Conservation (phyloP, 2,797 vertebrate species). For the Catamblyrhynchus diadema region DNA sequence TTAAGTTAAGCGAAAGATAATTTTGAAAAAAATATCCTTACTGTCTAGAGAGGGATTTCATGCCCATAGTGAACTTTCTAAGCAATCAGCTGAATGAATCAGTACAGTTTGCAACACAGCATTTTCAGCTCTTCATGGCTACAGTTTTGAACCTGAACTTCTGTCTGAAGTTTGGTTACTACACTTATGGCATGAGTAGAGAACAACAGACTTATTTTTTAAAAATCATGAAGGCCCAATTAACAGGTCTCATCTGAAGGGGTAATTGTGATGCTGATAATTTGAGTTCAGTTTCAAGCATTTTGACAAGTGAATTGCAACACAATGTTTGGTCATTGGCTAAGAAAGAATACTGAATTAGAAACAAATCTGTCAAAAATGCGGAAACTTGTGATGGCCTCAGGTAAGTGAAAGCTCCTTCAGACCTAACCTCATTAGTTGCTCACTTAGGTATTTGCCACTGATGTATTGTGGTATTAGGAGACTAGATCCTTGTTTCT, state of each 20-base stretch:
- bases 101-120: neutral
- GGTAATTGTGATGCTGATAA: neutral
- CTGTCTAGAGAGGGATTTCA: conserved; percentile 5
- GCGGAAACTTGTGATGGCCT: neutral
- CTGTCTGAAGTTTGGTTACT: neutral
- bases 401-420: neutral
- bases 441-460: neutral
- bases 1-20: conserved; percentile 42
- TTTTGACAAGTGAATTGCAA: neutral
- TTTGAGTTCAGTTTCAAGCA: neutral
- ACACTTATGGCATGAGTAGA: neutral
- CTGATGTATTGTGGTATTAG: neutral
- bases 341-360: neutral
- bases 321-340: neutral
- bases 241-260: fast-evolving
- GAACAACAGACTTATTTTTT: neutral
- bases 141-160: neutral
- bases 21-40: neutral
- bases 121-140: neutral
- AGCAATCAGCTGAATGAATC: neutral
- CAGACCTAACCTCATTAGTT: neutral
- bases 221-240: neutral
- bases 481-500: neutral
- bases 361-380: neutral
- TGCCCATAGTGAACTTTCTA: neutral